Percentiles rank a stretch among this genome's conserved stretches.
Conservation (phyloP, 2,113 vertebrate species). For the Phalacrocorax carbo region DNA sequence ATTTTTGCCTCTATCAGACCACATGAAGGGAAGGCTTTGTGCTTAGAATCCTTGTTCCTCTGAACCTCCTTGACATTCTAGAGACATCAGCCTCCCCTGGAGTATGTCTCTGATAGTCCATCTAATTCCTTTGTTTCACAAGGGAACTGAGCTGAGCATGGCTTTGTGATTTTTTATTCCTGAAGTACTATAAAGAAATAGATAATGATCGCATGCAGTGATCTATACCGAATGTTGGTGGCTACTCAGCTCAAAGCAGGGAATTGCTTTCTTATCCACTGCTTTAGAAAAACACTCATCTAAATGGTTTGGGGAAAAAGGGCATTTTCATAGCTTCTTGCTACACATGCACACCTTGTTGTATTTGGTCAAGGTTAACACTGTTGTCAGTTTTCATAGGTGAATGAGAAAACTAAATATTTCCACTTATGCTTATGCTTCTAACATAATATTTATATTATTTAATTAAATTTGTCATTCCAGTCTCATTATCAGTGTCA, state of each 20-base stretch:
- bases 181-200: slow-evolving; percentile 57
- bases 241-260: slow-evolving; percentile 37
- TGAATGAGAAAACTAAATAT: slow-evolving; percentile 35
- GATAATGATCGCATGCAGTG: slow-evolving; percentile 21
- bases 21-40: slow-evolving; percentile 36
- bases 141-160: slow-evolving; percentile 37
- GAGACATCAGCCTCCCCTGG: slow-evolving; percentile 44
- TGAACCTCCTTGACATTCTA: slow-evolving; percentile 69
- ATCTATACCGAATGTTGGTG: background rate
- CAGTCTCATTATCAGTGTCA: background rate
- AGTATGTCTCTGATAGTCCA: slow-evolving; percentile 45
- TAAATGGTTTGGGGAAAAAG: background rate
- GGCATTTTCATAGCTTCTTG: slow-evolving; percentile 17
- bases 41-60: slow-evolving; percentile 37
- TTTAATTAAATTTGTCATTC: slow-evolving; percentile 10
- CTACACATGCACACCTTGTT: background rate
- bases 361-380: slow-evolving; percentile 56
- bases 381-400: background rate
- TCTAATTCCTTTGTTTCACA: slow-evolving; percentile 60
- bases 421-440: background rate
- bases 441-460: slow-evolving; percentile 25
- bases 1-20: slow-evolving; percentile 45
- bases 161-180: slow-evolving; percentile 54
- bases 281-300: slow-evolving; percentile 3
- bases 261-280: slow-evolving; percentile 40